Conservation (phyloP, 2,797 vertebrate species). For the Cyprinella venusta region DNA sequence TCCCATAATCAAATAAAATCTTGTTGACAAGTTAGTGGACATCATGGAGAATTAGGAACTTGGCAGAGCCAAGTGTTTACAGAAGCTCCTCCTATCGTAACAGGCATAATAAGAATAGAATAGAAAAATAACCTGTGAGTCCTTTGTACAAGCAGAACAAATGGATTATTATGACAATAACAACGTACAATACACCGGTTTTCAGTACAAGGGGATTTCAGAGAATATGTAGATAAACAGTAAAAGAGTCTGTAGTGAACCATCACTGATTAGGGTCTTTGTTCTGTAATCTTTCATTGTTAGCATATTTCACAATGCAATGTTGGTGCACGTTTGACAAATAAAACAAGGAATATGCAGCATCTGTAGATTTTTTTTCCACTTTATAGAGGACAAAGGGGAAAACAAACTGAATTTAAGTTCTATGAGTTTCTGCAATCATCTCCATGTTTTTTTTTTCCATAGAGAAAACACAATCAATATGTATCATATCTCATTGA, state of each 20-base stretch:
- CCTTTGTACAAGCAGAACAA: conserved; percentile 3
- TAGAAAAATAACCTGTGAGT: conserved; percentile 22
- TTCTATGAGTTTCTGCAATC: neutral
- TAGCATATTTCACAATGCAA: neutral
- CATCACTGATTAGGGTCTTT: neutral
- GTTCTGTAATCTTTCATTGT: conserved; percentile 7
- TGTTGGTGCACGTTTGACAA: neutral
- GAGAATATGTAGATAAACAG: conserved; percentile 12
- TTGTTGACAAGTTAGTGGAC: neutral
- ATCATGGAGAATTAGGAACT: conserved; percentile 16
- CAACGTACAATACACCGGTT: conserved; percentile 1
- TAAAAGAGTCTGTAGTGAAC: conserved; percentile 8
- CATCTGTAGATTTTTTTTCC: neutral
- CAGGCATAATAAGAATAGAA: conserved; percentile 20
- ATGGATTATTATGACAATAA: conserved; percentile 20
- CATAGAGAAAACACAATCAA: conserved; percentile 13
- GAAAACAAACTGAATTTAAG: conserved; percentile 5
- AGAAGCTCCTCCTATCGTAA: conserved; percentile 11
- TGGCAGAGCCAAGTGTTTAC: neutral
- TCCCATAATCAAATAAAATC: conserved; percentile 18
- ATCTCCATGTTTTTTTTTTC: neutral
- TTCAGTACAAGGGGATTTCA: neutral
- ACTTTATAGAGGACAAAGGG: neutral
- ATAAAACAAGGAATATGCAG: neutral
- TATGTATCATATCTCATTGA: conserved; percentile 6